Percentiles rank a stretch among this genome's conserved stretches.
phyloP scores from a whole-genome alignment of 2,888 invertebrate species.

The Drosophila limbata region DNA sequence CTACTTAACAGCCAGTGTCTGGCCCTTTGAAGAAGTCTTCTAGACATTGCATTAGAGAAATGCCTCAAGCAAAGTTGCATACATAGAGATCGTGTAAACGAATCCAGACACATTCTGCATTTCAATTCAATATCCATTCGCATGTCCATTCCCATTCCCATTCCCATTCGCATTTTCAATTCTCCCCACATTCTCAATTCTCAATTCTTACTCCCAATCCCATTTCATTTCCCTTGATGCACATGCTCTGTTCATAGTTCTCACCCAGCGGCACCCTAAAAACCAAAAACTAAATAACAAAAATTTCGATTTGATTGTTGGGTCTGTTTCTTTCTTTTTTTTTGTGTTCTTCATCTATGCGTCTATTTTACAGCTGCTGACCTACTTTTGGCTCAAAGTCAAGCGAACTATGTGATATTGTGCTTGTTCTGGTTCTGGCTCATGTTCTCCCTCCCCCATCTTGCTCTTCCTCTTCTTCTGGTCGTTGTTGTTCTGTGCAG shows the following conservation, averaged over 20 bases:
- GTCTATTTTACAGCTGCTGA: conserved; percentile 76
- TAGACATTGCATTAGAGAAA: conserved; percentile 16
- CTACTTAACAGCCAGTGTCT: conserved; percentile 62
- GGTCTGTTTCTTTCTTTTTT: conserved; percentile 9
- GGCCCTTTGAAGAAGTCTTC: conserved; percentile 57
- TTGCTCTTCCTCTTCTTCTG: background rate
- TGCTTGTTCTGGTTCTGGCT: conserved; percentile 22
- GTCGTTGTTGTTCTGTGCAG: conserved; percentile 36
- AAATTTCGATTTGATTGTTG: conserved; percentile 38
- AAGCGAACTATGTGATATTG: conserved; percentile 65
- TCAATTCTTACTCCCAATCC: conserved; percentile 11
- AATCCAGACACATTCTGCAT: conserved; percentile 46
- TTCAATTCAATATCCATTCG: conserved; percentile 28
- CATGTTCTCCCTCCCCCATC: background rate
- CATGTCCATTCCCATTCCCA: conserved; percentile 6
- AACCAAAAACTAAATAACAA: background rate
- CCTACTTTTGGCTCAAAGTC: conserved; percentile 73
- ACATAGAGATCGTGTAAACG: conserved; percentile 26
- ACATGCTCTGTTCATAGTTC: conserved; percentile 30
- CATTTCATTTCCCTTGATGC: conserved; percentile 37
- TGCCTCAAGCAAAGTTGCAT: conserved; percentile 42
- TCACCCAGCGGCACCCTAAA: conserved; percentile 12
- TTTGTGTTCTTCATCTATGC: conserved; percentile 43
- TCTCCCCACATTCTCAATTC: too few relatives aligned
- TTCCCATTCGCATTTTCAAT: conserved; percentile 14